Evolutionary conservation across 2,888 invertebrate genomes (phyloP).

Genomic region (Dicycla oo): DNA sequence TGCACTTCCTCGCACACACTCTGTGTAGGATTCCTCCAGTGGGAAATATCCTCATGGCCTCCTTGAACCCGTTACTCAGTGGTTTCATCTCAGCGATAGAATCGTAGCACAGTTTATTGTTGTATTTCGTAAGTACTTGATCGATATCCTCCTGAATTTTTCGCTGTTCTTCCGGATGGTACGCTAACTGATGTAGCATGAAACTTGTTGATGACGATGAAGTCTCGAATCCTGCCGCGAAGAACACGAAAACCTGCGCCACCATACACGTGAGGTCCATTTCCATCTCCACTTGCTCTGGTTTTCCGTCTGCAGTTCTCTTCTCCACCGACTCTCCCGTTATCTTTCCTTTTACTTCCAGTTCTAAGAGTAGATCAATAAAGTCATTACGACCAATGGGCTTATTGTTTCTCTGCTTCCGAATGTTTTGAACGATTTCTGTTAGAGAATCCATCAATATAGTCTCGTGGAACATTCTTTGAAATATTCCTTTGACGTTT

Average conservation of each 20-base stretch:
- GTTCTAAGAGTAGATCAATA: constrained; percentile 75
- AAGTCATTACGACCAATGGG: constrained; percentile 78
- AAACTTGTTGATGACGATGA: constrained; percentile 83
- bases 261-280: constrained; percentile 72
- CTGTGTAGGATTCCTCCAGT: constrained; percentile 75
- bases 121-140: constrained; percentile 72
- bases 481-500: constrained; percentile 63
- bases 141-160: constrained; percentile 81
- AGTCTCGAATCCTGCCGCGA: constrained; percentile 87
- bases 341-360: constrained; percentile 75
- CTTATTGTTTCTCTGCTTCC: constrained; percentile 74
- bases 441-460: constrained; percentile 60
- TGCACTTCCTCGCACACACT: constrained; percentile 72
- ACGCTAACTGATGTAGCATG: constrained; percentile 80
- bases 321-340: constrained; percentile 78
- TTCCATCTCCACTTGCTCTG: constrained; percentile 72
- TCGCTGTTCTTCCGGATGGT: constrained; percentile 78
- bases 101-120: constrained; percentile 79
- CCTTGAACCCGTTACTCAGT: constrained; percentile 77
- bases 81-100: constrained; percentile 76
- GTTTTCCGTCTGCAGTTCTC: constrained; percentile 72
- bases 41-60: constrained; percentile 78
- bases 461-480: constrained; percentile 49
- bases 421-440: constrained; percentile 71
- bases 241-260: constrained; percentile 81